phyloP scores from a whole-genome alignment of 1,140 invertebrate species.

The Drosophila ananassae region DNA sequence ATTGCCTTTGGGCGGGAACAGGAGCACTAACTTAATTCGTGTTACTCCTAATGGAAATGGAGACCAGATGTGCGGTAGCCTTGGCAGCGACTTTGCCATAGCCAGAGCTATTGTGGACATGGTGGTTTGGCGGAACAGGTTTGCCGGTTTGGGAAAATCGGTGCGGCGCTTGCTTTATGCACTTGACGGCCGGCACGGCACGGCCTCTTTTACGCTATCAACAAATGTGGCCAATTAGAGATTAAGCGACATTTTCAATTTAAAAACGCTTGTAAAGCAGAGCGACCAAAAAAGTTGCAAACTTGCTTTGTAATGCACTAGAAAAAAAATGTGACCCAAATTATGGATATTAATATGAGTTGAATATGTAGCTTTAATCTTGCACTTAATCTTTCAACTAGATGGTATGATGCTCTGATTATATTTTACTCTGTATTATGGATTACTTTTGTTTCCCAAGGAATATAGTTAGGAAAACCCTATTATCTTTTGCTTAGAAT shows the following conservation, averaged over 20 bases:
- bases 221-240: slow-evolving; percentile 69
- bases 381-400: not conserved
- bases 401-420: too few species aligned
- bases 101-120: not conserved
- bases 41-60: slow-evolving; percentile 44
- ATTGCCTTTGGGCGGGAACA: slow-evolving; percentile 48
- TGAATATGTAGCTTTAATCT: too few species aligned
- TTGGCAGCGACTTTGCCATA: slow-evolving; percentile 37
- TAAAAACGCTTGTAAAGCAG: slow-evolving; percentile 46
- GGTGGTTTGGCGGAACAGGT: slow-evolving; percentile 56
- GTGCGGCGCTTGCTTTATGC: slow-evolving; percentile 44
- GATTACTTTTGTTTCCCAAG: not conserved
- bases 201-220: slow-evolving; percentile 52
- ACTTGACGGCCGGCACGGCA: slow-evolving; percentile 46
- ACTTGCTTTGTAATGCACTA: slow-evolving; percentile 20
- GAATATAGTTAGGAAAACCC: not conserved
- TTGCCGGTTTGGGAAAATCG: slow-evolving; percentile 53
- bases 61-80: slow-evolving; percentile 14
- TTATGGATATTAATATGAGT: not conserved
- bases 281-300: slow-evolving; percentile 36
- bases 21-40: slow-evolving; percentile 41
- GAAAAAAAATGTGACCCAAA: not conserved
- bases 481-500: not conserved
- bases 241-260: slow-evolving; percentile 79
- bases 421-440: not conserved